Percentiles rank a stretch among this genome's conserved stretches.
phyloP scores from a whole-genome alignment of 2,113 vertebrate genomes.

The Catharus fuscescens region DNA sequence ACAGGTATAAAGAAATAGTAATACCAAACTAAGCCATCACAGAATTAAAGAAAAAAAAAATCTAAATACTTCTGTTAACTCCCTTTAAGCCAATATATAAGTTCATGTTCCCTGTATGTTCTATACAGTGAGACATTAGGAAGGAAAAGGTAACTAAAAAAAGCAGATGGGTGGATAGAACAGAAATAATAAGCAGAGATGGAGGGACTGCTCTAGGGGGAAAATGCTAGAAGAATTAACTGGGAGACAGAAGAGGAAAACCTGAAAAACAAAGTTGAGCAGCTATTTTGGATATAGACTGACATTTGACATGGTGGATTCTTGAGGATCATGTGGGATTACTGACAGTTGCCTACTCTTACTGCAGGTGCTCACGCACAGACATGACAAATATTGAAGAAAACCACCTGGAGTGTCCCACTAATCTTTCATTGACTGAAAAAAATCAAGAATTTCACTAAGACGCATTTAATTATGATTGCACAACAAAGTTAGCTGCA shows the following conservation, averaged over 20 bases:
- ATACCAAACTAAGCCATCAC: background rate
- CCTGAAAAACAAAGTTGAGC: background rate
- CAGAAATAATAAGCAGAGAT: background rate
- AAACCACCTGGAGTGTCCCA: background rate
- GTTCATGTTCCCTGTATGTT: background rate
- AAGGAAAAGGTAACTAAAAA: constrained; percentile 42
- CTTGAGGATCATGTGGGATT: background rate
- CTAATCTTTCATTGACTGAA: background rate
- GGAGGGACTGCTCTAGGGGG: background rate
- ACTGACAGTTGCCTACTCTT: background rate
- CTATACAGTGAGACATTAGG: background rate
- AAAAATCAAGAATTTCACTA: background rate
- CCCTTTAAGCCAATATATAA: background rate
- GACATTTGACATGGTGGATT: background rate
- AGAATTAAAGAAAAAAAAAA: background rate
- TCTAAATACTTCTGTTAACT: background rate
- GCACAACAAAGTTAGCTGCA: background rate
- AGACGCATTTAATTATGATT: background rate
- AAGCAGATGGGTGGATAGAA: background rate
- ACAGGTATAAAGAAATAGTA: background rate
- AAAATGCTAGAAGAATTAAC: background rate
- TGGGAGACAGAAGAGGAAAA: background rate
- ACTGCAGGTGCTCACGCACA: background rate
- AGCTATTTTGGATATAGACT: background rate
- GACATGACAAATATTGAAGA: background rate